Percentiles rank a stretch among this genome's conserved stretches.
phyloP scores from a whole-genome alignment of 37 sponge, comb jelly and placozoan species.

The Dysidea cf. avara region DNA sequence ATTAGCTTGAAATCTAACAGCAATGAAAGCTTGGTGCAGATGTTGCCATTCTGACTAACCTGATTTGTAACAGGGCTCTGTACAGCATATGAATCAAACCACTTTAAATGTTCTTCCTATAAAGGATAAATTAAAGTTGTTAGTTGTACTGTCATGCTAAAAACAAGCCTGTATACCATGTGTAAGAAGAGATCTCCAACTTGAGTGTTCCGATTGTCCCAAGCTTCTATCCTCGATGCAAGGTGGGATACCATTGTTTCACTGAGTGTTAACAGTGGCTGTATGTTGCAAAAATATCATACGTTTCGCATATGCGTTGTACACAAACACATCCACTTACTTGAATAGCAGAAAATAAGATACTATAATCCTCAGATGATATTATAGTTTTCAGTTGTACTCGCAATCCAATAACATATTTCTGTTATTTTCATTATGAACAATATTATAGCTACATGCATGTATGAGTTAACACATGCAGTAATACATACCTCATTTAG shows the following conservation, averaged over 20 bases:
- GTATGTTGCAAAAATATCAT: too few species aligned
- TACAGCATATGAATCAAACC: constrained; percentile 74
- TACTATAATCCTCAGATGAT: constrained; percentile 54
- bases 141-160: too few species aligned
- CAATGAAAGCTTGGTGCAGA: too few species aligned
- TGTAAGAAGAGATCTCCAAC: constrained; percentile 80
- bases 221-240: constrained; percentile 66
- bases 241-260: constrained; percentile 47
- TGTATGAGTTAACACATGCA: background rate
- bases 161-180: constrained; percentile 36
- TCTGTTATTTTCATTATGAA: too few species aligned
- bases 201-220: constrained; percentile 63
- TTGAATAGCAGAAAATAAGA: constrained; percentile 59
- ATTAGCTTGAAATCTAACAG: too few species aligned
- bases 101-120: constrained; percentile 69
- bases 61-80: constrained; percentile 63
- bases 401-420: constrained; percentile 48
- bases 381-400: constrained; percentile 28
- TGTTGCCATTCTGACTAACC: too few species aligned
- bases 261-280: constrained; percentile 70
- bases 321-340: constrained; percentile 37
- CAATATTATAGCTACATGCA: background rate
- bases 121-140: background rate
- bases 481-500: constrained; percentile 60
- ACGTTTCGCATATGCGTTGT: too few species aligned